Conservation (phyloP, 2,797 vertebrate genomes). For the Ceyx erithaca region DNA sequence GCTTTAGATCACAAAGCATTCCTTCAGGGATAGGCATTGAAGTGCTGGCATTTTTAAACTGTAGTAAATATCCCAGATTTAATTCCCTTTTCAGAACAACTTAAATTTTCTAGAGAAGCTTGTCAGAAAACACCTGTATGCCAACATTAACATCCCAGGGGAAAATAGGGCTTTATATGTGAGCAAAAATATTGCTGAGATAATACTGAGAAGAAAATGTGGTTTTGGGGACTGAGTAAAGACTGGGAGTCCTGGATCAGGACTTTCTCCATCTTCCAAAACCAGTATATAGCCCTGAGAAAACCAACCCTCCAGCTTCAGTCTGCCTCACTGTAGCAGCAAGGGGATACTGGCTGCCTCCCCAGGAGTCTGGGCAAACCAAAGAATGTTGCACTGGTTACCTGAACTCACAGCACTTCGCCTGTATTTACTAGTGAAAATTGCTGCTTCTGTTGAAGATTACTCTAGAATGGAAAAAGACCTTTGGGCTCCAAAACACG, state of each 20-base stretch:
- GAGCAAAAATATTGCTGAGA: not conserved
- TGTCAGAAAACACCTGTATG: not conserved
- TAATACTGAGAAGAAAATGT: not conserved
- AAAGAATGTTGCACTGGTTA: not conserved
- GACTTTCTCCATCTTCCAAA: not conserved
- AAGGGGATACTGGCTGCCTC: not conserved
- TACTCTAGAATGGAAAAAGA: not conserved
- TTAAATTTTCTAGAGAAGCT: not conserved
- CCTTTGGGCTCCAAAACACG: not conserved
- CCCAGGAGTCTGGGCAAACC: not conserved
- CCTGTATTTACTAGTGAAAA: not conserved
- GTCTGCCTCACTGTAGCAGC: not conserved
- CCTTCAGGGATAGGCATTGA: not conserved
- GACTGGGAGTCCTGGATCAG: not conserved
- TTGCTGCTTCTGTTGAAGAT: not conserved
- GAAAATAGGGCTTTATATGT: not conserved
- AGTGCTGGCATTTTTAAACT: not conserved
- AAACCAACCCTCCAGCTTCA: not conserved
- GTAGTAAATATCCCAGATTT: not conserved
- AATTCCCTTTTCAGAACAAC: not conserved
- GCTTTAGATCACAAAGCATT: not conserved
- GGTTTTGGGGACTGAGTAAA: not conserved
- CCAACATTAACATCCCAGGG: not conserved
- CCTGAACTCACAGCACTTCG: not conserved
- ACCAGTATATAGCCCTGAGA: not conserved